Evolutionary conservation across 92 coral and sea anemone genomes (phyloP).

Genomic region (Bergia sp.): DNA sequence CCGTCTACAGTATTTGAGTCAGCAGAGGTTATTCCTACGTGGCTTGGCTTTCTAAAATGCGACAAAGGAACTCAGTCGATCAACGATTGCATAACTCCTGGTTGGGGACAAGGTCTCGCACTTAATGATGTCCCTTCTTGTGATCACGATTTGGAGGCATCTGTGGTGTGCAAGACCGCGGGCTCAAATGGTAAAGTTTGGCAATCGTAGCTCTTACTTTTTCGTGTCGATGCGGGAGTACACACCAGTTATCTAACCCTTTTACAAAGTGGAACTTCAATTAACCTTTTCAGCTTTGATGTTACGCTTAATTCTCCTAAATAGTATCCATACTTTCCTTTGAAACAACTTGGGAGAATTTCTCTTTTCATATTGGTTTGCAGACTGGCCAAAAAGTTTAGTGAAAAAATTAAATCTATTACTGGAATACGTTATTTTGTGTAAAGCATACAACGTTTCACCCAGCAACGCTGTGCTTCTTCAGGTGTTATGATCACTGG

Average conservation of each 20-base stretch:
- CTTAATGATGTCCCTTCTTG: background rate
- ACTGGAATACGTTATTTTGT: too few relatives aligned
- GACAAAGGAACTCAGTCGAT: background rate
- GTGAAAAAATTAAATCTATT: too few relatives aligned
- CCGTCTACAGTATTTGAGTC: background rate
- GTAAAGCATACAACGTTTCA: too few relatives aligned
- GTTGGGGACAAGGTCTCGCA: background rate
- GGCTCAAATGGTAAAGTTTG: conserved; percentile 27
- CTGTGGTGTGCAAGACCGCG: conserved; percentile 9
- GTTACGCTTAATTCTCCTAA: too few relatives aligned
- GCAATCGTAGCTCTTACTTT: background rate
- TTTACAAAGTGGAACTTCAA: background rate
- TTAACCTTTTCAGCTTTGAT: too few relatives aligned
- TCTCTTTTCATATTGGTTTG: too few relatives aligned
- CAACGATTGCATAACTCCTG: background rate
- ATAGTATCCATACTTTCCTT: too few relatives aligned
- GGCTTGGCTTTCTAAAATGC: conserved; percentile 15
- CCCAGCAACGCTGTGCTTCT: too few relatives aligned
- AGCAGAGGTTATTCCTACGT: background rate
- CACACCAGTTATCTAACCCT: background rate
- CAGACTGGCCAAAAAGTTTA: too few relatives aligned
- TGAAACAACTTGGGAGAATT: too few relatives aligned
- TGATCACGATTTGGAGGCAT: background rate
- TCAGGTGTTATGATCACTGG: too few relatives aligned
- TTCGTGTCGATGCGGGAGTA: background rate